Base-by-base conservation (phyloP, 2,113 vertebrate species). In the Rhea americana region DNA sequence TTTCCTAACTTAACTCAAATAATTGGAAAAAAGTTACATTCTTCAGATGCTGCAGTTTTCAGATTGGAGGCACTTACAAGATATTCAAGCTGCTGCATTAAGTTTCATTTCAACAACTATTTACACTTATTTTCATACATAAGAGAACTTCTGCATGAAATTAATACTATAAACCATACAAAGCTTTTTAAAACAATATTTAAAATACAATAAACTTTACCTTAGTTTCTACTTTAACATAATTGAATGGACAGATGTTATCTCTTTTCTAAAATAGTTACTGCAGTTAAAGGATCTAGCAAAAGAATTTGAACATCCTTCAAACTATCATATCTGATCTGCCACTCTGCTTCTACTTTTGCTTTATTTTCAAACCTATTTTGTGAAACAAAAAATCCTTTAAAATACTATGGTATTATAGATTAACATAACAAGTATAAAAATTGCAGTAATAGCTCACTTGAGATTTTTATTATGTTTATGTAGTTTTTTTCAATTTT, bases 391-490 rank as follows among this genome's bases (percentile, higher is more conserved):
- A 96, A 96, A 96, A 95, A 85, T 65, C 48, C 59, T 86, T 85
- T 95, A 87, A 76, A 95, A 96, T 71, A 82, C 20, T 75, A 66
- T 9, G 5, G 47, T 76, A 95, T 84, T 95, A 90, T 19, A 96
- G 61, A 94, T 21, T 68, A 97, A 91, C 50, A 91, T 86, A 96
- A 80, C 41, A 89, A 65, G 6, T 91, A 95, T 88, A 89, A 97
- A 96, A 97, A 94, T 24, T 92, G 59, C 84, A 95, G 79, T 82
- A 96, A 96, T 55, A 94, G 90, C 87, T 95, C 93, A 96, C 92
- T 96, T 87, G 75, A 97, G 88, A 96, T 94, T 97, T 97, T 96
- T 97, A 97, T 96, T 96, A 96, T 67, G 91, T 93, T 96, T 95
- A 96, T 72, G 70, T n/a, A n/a, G n/a, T n/a, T n/a, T n/a, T n/a